These are phyloP conservation scores for Ptychodera flava DNA, from an alignment of 35 echinoderm and acorn worm species.

Conservation along the genomic window DNA sequence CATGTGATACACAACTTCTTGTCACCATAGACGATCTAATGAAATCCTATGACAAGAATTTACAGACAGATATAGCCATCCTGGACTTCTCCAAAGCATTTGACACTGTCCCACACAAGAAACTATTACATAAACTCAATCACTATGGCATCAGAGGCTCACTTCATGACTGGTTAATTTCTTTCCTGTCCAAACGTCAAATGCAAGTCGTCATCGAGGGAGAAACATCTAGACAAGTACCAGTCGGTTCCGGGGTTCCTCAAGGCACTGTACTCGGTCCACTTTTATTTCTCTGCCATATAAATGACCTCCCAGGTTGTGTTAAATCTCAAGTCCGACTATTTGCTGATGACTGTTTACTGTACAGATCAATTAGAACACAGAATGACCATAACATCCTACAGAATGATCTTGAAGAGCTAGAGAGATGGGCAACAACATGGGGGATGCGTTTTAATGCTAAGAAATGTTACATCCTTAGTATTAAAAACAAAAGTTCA, in stretches of 20 bases:
- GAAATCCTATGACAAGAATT: constrained; percentile 13
- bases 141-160: constrained; percentile 20
- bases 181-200: background rate
- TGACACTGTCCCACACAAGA: constrained; percentile 28
- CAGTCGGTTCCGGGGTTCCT: constrained; percentile 10
- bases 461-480: constrained; percentile 21
- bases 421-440: constrained; percentile 30
- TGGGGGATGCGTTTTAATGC: constrained; percentile 53
- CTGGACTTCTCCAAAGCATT: constrained; percentile 51
- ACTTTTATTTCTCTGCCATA: constrained; percentile 41
- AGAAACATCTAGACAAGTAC: background rate
- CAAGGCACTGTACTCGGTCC: constrained; percentile 35
- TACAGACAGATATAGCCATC: constrained; percentile 18
- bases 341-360: constrained; percentile 62
- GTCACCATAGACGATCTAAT: constrained; percentile 38
- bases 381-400: constrained; percentile 11
- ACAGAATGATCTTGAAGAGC: constrained; percentile 41
- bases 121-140: constrained; percentile 21
- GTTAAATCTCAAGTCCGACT: constrained; percentile 29
- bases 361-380: constrained; percentile 27
- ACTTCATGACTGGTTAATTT: background rate
- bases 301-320: constrained; percentile 44
- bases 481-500: too few species aligned
- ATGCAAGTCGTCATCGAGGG: constrained; percentile 3
- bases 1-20: constrained; percentile 50